phyloP scores from a whole-genome alignment of 2,888 invertebrate species.

The Microctonus brassicae region DNA sequence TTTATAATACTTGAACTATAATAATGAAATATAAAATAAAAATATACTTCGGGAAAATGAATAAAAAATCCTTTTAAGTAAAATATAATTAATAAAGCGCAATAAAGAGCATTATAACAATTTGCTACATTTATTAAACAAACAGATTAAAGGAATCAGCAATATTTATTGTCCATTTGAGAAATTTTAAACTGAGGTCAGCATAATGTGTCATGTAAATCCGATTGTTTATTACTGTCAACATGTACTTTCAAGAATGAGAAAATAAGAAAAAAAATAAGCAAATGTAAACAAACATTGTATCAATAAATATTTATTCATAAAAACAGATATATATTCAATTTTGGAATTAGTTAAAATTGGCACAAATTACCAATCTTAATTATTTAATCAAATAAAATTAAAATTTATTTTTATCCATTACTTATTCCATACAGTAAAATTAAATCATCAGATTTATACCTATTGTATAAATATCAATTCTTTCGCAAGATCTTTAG shows the following conservation, averaged over 20 bases:
- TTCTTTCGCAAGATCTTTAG: not conserved
- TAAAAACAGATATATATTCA: constrained; percentile 43
- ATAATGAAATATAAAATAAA: not conserved
- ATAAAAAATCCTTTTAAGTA: no score
- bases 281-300: constrained; percentile 58
- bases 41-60: not conserved
- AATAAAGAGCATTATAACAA: no score
- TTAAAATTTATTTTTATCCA: constrained; percentile 29
- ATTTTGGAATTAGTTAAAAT: not conserved
- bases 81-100: no score
- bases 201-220: not conserved
- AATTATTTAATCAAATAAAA: constrained; percentile 23
- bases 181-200: not conserved
- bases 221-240: constrained; percentile 14
- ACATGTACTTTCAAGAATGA: constrained; percentile 48
- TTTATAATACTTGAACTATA: not conserved
- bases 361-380: not conserved
- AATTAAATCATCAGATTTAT: constrained; percentile 11
- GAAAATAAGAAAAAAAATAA: constrained; percentile 9
- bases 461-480: not conserved
- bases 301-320: constrained; percentile 64
- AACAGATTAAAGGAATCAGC: no score
- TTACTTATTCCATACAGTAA: constrained; percentile 25
- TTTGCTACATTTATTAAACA: no score
- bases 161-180: no score